A percentile compares a stretch with the other conserved stretches of the same genome.
Evolutionary conservation across 2,797 vertebrate species (phyloP).

Genomic region (Schizopygopsis malacanthus): DNA sequence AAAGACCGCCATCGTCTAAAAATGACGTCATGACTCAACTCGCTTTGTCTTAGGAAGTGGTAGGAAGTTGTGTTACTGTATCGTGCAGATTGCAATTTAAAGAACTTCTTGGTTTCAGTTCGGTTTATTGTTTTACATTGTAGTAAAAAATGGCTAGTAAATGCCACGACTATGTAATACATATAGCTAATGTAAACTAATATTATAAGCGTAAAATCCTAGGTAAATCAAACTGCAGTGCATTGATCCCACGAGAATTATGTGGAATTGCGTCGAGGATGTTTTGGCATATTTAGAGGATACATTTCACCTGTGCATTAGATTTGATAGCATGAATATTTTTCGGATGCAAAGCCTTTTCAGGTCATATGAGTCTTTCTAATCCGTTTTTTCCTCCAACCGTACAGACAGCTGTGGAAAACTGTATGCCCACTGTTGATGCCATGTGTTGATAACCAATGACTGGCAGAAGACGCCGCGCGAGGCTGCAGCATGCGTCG

Average conservation of each 20-base stretch:
- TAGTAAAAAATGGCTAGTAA: background rate
- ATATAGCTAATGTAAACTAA: background rate
- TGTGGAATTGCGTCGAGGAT: background rate
- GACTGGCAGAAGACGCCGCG: conserved; percentile 50
- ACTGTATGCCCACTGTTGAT: conserved; percentile 23
- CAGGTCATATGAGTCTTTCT: conserved; percentile 25
- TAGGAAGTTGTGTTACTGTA: background rate
- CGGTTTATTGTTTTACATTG: background rate
- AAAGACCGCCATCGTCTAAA: background rate
- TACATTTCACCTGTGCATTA: conserved; percentile 16
- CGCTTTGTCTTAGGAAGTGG: no score
- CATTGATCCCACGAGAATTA: background rate
- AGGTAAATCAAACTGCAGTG: background rate
- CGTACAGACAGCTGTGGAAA: conserved; percentile 17
- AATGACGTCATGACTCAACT: background rate
- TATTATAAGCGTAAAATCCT: background rate
- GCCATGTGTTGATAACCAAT: conserved; percentile 61
- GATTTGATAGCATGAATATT: conserved; percentile 13
- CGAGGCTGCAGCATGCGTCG: conserved; percentile 43
- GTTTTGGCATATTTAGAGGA: conserved; percentile 3
- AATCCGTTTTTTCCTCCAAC: conserved; percentile 41
- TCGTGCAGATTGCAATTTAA: background rate
- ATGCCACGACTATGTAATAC: background rate
- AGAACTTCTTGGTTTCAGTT: background rate
- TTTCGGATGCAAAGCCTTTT: conserved; percentile 12